Evolutionary conservation across 2,113 vertebrate genomes (phyloP).

Genomic region (Pungitius pungitius): DNA sequence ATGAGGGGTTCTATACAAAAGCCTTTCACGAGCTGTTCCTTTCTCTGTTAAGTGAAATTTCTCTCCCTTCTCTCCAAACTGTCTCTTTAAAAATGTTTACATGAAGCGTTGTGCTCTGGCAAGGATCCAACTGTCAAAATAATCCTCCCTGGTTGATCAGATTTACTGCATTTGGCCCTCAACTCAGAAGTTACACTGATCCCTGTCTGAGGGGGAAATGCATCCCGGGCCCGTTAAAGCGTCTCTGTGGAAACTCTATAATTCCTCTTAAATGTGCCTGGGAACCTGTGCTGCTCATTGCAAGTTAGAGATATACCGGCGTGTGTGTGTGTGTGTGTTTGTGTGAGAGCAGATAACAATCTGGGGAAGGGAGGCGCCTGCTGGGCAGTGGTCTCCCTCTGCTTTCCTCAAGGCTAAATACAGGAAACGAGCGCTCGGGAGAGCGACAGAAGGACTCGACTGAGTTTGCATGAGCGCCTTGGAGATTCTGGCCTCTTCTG

Average conservation of each 20-base stretch:
- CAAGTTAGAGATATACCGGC: slow-evolving; percentile 35
- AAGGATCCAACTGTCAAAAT: slow-evolving; percentile 26
- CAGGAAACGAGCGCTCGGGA: slow-evolving; percentile 70
- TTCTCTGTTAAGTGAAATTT: slow-evolving; percentile 5
- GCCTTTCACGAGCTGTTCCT: slow-evolving; percentile 10
- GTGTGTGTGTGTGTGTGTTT: slow-evolving; percentile 48
- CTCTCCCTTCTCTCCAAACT: not conserved
- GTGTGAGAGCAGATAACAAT: slow-evolving; percentile 69
- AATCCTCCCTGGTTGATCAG: slow-evolving; percentile 1
- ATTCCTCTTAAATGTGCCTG: slow-evolving; percentile 48
- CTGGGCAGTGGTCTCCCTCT: slow-evolving; percentile 65
- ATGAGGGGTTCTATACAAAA: slow-evolving; percentile 5
- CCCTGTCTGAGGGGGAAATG: slow-evolving; percentile 23
- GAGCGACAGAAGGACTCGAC: slow-evolving; percentile 61
- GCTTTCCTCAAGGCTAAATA: slow-evolving; percentile 71
- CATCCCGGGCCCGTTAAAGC: slow-evolving; percentile 17
- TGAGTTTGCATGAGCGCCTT: slow-evolving; percentile 46
- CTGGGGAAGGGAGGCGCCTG: slow-evolving; percentile 68
- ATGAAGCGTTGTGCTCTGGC: slow-evolving; percentile 5
- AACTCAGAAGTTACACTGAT: slow-evolving; percentile 20
- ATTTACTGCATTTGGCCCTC: slow-evolving; percentile 33
- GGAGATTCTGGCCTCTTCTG: slow-evolving; percentile 39
- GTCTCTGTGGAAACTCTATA: slow-evolving; percentile 21
- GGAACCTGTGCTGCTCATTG: slow-evolving; percentile 50
- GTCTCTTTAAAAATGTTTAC: slow-evolving; percentile 26